Evolutionary conservation across 1,140 invertebrate genomes (phyloP).

Genomic region (Tetraneura akinire): DNA sequence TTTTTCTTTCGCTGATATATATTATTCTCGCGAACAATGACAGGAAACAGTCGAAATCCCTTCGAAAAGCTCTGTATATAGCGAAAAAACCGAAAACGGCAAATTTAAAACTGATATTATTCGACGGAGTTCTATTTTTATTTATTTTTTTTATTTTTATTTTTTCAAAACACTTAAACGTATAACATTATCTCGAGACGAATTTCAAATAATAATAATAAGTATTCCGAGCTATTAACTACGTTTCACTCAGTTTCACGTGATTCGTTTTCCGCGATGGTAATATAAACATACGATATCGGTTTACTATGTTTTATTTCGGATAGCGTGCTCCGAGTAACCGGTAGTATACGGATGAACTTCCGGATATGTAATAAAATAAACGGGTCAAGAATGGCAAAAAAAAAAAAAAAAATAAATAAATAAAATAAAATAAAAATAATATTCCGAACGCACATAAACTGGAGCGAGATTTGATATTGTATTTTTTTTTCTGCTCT

Average conservation of each 20-base stretch:
- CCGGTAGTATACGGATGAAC: slow-evolving; percentile 10
- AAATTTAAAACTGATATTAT: slow-evolving; percentile 3
- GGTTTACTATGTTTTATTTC: slow-evolving; percentile 27
- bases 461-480: background rate
- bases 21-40: too few relatives aligned
- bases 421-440: too few relatives aligned
- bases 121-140: background rate
- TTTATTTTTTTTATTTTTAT: too few relatives aligned
- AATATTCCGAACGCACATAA: slow-evolving; percentile 38
- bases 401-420: too few relatives aligned
- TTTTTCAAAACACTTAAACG: background rate
- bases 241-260: slow-evolving; percentile 3
- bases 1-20: background rate
- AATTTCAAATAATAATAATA: background rate
- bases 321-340: background rate
- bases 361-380: slow-evolving; percentile 27
- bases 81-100: background rate
- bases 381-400: background rate
- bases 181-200: background rate
- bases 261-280: background rate
- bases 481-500: slow-evolving; percentile 14
- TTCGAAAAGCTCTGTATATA: background rate
- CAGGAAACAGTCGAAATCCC: background rate
- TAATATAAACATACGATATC: background rate
- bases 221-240: background rate